A percentile compares a stretch with the other conserved stretches of the same genome.
Conservation (phyloP, 2,797 vertebrate genomes). For the Scyliorhinus canicula region DNA sequence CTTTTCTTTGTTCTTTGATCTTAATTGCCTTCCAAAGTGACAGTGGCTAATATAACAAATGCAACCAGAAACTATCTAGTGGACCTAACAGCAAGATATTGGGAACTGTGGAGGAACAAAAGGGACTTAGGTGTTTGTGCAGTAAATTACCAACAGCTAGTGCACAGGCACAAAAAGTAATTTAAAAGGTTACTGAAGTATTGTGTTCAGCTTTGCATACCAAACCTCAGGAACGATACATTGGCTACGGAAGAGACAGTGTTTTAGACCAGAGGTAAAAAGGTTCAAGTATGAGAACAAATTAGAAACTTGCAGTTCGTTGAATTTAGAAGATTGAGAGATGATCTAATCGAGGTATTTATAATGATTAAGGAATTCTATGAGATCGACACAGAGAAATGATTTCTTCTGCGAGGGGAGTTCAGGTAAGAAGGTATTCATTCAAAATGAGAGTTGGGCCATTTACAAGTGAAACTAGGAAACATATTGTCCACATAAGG, state of each 20-base stretch:
- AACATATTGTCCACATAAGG: not conserved
- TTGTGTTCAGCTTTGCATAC: not conserved
- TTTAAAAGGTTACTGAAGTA: not conserved
- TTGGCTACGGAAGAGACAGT: not conserved
- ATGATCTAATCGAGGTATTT: not conserved
- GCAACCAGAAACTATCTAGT: not conserved
- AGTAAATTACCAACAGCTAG: not conserved
- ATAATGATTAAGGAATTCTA: not conserved
- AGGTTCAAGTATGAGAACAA: not conserved
- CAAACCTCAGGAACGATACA: not conserved
- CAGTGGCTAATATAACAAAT: not conserved
- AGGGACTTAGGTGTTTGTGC: not conserved
- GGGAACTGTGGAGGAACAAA: not conserved
- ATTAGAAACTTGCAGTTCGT: not conserved
- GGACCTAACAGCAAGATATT: not conserved
- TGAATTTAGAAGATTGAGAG: not conserved
- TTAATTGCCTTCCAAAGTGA: not conserved
- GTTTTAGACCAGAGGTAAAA: not conserved
- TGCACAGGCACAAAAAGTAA: not conserved
- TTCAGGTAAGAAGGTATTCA: not conserved
- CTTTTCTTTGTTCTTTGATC: too few species aligned
- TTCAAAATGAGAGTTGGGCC: not conserved
- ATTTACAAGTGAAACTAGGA: not conserved
- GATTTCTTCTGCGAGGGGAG: too few species aligned
- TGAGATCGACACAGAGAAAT: not conserved